Base-by-base conservation (phyloP, 2,797 vertebrate species). In the Gadopsis bispinosus region DNA sequence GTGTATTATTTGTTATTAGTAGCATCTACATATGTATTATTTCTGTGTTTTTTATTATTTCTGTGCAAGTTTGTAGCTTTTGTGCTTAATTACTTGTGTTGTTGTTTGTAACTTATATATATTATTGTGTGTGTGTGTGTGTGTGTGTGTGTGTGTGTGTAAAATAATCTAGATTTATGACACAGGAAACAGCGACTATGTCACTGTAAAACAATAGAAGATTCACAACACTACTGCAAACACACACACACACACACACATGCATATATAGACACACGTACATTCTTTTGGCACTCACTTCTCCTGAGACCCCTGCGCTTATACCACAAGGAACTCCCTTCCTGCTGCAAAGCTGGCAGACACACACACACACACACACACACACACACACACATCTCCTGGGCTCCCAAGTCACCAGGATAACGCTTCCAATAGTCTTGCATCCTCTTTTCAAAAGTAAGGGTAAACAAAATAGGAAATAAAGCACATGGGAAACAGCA, bases 151-250 rank as follows among this genome's bases (percentile, higher is more conserved):
- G 29, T 60, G 39, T 54, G 33, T 74, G 39, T 78, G 71, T 50
- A 54, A 33, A 64, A 26, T 48, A 11, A 17, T 79, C 90, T 92
- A 94, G 96, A 97, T 97, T 97, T 96, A 97, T 96, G 80, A 91
- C 86, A 71, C 90, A 96, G 96, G 96, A 97, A 97, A 96, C 94
- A 76, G 87, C 76, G 19, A 76, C 81, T 86, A 73, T 94, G 94
- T 93, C 88, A 92, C 85, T 91, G 85, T 89, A 93, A 93, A 95
- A 97, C 96, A 97, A 97, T 96, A 89, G 96, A 93, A 92, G 94
- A 95, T 95, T 92, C 95, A 92, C 92, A 75, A 91, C 71, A 16
- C 88, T 87, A 20, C 77, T 55, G 77, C 69, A 71, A 55, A 79
- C 58, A 73, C 72, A 79, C 68, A 63, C 43, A 63, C 41, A 70